Conservation (phyloP, 2,113 vertebrate species). For the Dasyprocta punctata region DNA sequence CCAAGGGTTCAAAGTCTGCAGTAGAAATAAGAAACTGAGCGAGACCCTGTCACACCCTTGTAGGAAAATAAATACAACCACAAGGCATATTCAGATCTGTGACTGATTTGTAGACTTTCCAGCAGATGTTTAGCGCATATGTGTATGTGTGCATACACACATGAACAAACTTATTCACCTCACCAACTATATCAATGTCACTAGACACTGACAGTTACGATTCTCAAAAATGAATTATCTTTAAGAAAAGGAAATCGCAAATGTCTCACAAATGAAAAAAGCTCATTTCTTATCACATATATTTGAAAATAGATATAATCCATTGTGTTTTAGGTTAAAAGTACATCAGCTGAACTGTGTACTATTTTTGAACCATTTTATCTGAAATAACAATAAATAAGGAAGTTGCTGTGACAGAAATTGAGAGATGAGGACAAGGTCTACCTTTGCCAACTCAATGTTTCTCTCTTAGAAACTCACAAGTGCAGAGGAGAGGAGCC, state of each 20-base stretch:
- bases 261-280: conserved; percentile 7
- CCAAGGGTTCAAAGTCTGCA: background rate
- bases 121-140: background rate
- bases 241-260: background rate
- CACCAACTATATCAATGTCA: conserved; percentile 31
- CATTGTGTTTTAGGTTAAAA: conserved; percentile 54
- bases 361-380: conserved; percentile 12
- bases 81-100: background rate
- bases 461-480: background rate
- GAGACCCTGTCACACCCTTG: background rate
- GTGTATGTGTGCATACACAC: background rate
- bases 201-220: background rate
- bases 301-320: conserved; percentile 43
- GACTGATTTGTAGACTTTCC: conserved; percentile 13
- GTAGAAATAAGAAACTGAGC: background rate
- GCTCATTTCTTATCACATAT: background rate
- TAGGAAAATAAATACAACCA: conserved; percentile 6
- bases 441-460: background rate
- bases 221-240: conserved; percentile 49
- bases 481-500: background rate
- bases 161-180: background rate
- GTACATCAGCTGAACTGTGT: conserved; percentile 27
- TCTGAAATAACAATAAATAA: conserved; percentile 53
- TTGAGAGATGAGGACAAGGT: background rate
- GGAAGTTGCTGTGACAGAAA: background rate